Evolutionary conservation across 2,113 vertebrate species (phyloP), one percentile per base, ranked within the genome.

Genomic region (Grammomys surdaster): DNA sequence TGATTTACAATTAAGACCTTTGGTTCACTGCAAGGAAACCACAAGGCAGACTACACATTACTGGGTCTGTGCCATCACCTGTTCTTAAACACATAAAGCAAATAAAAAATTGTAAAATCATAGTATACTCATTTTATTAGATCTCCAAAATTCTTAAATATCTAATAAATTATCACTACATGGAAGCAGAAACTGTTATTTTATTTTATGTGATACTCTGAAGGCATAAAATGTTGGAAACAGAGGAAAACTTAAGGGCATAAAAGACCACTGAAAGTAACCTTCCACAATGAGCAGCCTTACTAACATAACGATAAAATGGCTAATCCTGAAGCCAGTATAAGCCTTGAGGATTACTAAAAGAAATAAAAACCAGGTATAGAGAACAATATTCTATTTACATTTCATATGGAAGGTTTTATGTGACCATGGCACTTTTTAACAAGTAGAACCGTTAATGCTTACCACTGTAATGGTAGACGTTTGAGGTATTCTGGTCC

Each of bases 401-500:
- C 54, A 24, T 89, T 94, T 94, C 77, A 96, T 54, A 63, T n/a
- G 80, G 0, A 2, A 95, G 19, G 16, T 76, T 91, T 90, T 88
- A 85, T 28, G 93, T 78, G 40, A 91, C 40, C 78, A 84, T 46
- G 58, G 43, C 2, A 43, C 40, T 76, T 60, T 63, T 40, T 43
- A 84, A 63, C 63, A 87, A 88, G 86, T 10, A 95, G 63, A 94
- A 93, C 94, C 43, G 26, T 76, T 85, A 48, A 70, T 58, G 98
- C 99, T 99, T 98, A 99, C 99, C 99, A 99, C 98, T 99, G 99
- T 96, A 99, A 99, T 98, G 99, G 99, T 98, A 99, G 99, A 97
- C 99, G 99, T 97, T 99, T 99, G 99, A 99, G 99, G 99, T 99
- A 99, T 99, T 99, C 99, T 96, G 99, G 99, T 99, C 99, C 99